These are phyloP conservation scores for Tetranychus truncatus DNA, from an alignment of 2,888 invertebrate genomes.

Conservation along the genomic window DNA sequence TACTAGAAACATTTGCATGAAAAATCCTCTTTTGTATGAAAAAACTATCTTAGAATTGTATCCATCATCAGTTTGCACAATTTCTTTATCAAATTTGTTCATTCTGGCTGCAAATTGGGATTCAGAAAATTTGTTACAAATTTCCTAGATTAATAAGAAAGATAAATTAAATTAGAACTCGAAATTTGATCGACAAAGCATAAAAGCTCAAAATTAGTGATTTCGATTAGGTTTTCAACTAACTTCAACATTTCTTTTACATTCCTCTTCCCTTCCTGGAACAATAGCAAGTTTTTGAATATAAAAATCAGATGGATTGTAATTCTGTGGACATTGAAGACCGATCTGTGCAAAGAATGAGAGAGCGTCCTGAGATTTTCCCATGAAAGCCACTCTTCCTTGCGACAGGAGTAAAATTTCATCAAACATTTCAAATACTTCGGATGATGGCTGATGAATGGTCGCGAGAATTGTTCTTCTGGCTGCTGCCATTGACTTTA, in stretches of 20 bases:
- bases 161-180: neutral
- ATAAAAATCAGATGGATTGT: slow-evolving; percentile 38
- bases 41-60: slow-evolving; percentile 37
- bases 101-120: slow-evolving; percentile 13
- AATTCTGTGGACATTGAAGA: slow-evolving; percentile 35
- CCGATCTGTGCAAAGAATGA: slow-evolving; percentile 33
- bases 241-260: slow-evolving; percentile 46
- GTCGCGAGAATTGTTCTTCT: slow-evolving; percentile 39
- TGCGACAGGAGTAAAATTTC: slow-evolving; percentile 38
- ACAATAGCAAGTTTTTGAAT: slow-evolving; percentile 33
- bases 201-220: neutral
- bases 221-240: neutral
- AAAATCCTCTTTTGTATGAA: slow-evolving; percentile 44
- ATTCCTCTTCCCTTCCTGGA: slow-evolving; percentile 39
- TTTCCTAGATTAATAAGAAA: neutral
- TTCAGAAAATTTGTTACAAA: neutral
- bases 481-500: slow-evolving; percentile 32
- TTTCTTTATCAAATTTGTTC: neutral
- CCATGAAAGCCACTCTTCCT: slow-evolving; percentile 39
- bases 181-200: too few species aligned
- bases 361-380: slow-evolving; percentile 33
- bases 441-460: slow-evolving; percentile 36
- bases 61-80: neutral
- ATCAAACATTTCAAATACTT: slow-evolving; percentile 34
- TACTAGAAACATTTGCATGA: neutral